A percentile compares a stretch with the other conserved stretches of the same genome.
Evolutionary conservation across 2,888 invertebrate species (phyloP).

Genomic region (Dusona sp.): DNA sequence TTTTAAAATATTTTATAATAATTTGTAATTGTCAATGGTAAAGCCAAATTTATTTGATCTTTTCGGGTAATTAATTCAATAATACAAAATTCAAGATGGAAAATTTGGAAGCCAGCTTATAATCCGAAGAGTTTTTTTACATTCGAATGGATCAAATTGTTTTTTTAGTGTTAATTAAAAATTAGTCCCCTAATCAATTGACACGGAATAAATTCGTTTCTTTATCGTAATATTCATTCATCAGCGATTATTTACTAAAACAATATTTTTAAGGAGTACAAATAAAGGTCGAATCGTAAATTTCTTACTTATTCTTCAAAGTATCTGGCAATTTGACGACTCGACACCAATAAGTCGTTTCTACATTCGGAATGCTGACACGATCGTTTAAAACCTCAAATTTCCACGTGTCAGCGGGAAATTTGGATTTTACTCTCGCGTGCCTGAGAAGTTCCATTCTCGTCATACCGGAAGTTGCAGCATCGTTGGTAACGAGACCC

Average conservation of each 20-base stretch:
- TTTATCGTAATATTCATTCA: not conserved
- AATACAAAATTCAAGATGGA: not conserved
- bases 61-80: not conserved
- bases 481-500: constrained; percentile 87
- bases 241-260: not conserved
- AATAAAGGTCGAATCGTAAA: constrained; percentile 85
- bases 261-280: not conserved
- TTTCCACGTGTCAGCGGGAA: constrained; percentile 86
- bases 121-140: not conserved
- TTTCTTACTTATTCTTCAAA: constrained; percentile 90
- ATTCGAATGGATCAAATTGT: not conserved
- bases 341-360: constrained; percentile 99
- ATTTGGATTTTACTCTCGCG: constrained; percentile 79
- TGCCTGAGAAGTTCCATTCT: constrained; percentile 90
- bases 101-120: not conserved
- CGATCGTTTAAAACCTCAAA: constrained; percentile 88
- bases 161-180: not conserved
- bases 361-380: constrained; percentile 91
- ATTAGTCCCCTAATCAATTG: not conserved
- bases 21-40: not conserved
- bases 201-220: not conserved
- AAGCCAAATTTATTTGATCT: not conserved
- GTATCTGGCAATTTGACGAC: constrained; percentile 91
- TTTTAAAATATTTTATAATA: constrained; percentile 11
- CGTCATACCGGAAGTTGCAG: constrained; percentile 90